phyloP scores from a whole-genome alignment of 1,140 invertebrate species.

The Sycobia sp. region DNA sequence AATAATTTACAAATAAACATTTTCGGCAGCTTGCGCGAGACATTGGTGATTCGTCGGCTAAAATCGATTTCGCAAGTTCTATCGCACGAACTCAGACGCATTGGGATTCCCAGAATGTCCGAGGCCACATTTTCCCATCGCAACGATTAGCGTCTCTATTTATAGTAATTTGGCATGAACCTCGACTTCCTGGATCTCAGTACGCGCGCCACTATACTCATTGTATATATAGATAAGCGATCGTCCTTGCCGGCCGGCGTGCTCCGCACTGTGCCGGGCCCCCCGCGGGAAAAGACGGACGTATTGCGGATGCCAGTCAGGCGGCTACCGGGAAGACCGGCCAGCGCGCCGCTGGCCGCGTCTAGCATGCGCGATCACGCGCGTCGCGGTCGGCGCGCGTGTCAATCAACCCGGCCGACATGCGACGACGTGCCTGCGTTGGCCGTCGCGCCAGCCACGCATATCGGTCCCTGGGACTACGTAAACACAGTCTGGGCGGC shows the following conservation, averaged over 20 bases:
- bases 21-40: too few relatives aligned
- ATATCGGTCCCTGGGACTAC: background rate
- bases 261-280: too few relatives aligned
- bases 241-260: conserved; percentile 55
- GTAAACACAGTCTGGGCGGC: too few relatives aligned
- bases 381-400: conserved; percentile 33
- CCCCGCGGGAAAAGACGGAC: conserved; percentile 10
- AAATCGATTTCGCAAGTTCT: too few relatives aligned
- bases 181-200: conserved; percentile 46
- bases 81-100: too few relatives aligned
- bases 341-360: conserved; percentile 35
- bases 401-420: conserved; percentile 55
- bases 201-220: conserved; percentile 7
- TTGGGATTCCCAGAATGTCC: too few relatives aligned
- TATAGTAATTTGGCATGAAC: conserved; percentile 57
- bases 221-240: too few relatives aligned
- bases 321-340: conserved; percentile 58
- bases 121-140: conserved; percentile 42
- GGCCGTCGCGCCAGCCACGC: too few relatives aligned
- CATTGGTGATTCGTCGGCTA: too few relatives aligned
- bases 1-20: too few relatives aligned
- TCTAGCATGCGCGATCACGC: conserved; percentile 56
- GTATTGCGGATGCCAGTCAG: conserved; percentile 56
- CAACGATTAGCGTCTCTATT: conserved; percentile 57
- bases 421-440: too few relatives aligned